phyloP scores from a whole-genome alignment of 2,888 invertebrate genomes.

The Leptarthrus brevirostris region DNA sequence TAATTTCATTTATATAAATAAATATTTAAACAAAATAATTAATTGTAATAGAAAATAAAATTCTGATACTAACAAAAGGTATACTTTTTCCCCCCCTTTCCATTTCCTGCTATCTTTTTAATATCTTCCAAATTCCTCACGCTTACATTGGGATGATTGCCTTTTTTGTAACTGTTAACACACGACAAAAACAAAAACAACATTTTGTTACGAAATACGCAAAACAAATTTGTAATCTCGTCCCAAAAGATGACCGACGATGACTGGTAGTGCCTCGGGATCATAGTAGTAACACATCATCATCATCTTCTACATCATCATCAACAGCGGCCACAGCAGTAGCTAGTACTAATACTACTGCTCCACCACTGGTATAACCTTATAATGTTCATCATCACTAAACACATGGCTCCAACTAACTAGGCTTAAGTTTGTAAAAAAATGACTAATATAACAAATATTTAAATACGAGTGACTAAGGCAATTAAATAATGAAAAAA shows the following conservation, averaged over 20 bases:
- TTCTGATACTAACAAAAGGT: slow-evolving; percentile 42
- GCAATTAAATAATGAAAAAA: slow-evolving; percentile 33
- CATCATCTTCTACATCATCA: slow-evolving; percentile 60
- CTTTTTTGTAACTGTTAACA: slow-evolving; percentile 22
- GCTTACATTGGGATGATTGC: slow-evolving; percentile 37
- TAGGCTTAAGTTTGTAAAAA: slow-evolving; percentile 50
- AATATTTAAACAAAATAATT: slow-evolving; percentile 24
- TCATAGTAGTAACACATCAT: slow-evolving; percentile 60
- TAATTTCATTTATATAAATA: slow-evolving; percentile 17
- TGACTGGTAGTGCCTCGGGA: slow-evolving; percentile 66
- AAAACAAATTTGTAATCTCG: neutral
- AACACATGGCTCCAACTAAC: slow-evolving; percentile 54
- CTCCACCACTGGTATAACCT: slow-evolving; percentile 48
- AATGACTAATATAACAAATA: slow-evolving; percentile 43
- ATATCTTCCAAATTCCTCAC: neutral
- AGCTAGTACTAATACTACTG: slow-evolving; percentile 45
- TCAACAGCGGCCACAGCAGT: slow-evolving; percentile 58
- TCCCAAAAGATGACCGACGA: slow-evolving; percentile 65
- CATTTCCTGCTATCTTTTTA: neutral
- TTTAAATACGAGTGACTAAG: slow-evolving; percentile 37
- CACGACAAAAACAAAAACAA: neutral
- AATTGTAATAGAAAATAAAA: slow-evolving; percentile 15
- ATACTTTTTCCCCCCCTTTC: slow-evolving; percentile 34
- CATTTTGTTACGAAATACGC: neutral
- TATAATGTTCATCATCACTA: slow-evolving; percentile 41